Conservation (phyloP, 2,113 vertebrate species). For the Enhydra lutris region DNA sequence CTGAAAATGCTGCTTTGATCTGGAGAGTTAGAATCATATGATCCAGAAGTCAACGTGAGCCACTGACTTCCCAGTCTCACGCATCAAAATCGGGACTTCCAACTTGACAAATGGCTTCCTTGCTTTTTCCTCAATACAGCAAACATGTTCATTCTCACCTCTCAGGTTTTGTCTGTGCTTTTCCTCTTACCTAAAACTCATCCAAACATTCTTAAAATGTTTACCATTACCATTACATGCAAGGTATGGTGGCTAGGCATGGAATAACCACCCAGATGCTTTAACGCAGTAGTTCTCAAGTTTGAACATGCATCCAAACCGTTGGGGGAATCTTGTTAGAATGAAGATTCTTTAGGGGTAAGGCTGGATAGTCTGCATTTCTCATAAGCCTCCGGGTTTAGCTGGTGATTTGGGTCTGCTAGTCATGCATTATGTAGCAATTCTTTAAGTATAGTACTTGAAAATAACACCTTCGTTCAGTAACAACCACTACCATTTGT, state of each 20-base stretch:
- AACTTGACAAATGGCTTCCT: neutral
- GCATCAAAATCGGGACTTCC: neutral
- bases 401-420: neutral
- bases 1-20: neutral
- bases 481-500: neutral
- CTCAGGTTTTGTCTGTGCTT: neutral
- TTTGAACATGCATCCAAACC: neutral
- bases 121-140: neutral
- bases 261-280: neutral
- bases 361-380: neutral
- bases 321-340: neutral
- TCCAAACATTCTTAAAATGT: neutral
- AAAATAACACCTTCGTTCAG: neutral
- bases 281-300: neutral
- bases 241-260: neutral
- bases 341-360: neutral
- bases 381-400: neutral
- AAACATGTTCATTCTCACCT: neutral
- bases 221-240: neutral
- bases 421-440: neutral
- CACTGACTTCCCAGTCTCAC: neutral
- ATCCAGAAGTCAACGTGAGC: neutral
- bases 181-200: neutral
- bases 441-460: neutral
- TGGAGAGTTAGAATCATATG: neutral